A percentile compares a stretch with the other conserved stretches of the same genome.
Evolutionary conservation across 2,113 vertebrate species (phyloP).

Genomic region (Silurus glanis): DNA sequence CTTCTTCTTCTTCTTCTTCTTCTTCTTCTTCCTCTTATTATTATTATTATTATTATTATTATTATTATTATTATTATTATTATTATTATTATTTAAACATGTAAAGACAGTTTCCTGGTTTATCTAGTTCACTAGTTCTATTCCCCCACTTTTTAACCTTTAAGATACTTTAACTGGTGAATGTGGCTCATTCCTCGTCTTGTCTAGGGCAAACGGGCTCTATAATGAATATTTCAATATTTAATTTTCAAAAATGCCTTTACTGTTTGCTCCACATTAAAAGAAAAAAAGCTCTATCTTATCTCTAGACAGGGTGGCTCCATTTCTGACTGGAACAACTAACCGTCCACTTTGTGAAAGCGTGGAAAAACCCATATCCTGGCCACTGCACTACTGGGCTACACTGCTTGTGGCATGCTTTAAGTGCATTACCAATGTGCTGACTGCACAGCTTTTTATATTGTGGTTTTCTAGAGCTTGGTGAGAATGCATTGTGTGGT

Average conservation of each 20-base stretch:
- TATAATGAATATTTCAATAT: slow-evolving; percentile 27
- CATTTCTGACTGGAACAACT: slow-evolving; percentile 83
- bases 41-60: no score
- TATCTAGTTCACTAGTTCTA: neutral
- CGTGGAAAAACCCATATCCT: slow-evolving; percentile 89
- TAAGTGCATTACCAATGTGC: slow-evolving; percentile 71
- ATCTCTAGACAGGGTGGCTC: slow-evolving; percentile 80
- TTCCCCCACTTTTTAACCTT: neutral
- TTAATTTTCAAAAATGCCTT: slow-evolving; percentile 71
- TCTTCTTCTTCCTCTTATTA: no score
- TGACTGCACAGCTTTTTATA: slow-evolving; percentile 76
- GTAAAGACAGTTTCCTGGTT: neutral
- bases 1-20: no score
- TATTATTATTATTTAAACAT: no score
- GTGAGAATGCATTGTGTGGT: slow-evolving; percentile 69
- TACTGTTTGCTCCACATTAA: slow-evolving; percentile 62
- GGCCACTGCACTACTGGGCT: slow-evolving; percentile 69
- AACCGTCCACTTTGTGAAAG: slow-evolving; percentile 77
- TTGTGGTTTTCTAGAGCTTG: slow-evolving; percentile 72
- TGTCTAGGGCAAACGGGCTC: slow-evolving; percentile 24
- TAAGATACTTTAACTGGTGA: neutral
- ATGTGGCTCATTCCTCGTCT: neutral
- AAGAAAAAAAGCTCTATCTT: slow-evolving; percentile 33
- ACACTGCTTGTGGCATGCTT: slow-evolving; percentile 73
- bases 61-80: no score